phyloP scores from a whole-genome alignment of 2,113 vertebrate genomes.

The Delphinapterus leucas region DNA sequence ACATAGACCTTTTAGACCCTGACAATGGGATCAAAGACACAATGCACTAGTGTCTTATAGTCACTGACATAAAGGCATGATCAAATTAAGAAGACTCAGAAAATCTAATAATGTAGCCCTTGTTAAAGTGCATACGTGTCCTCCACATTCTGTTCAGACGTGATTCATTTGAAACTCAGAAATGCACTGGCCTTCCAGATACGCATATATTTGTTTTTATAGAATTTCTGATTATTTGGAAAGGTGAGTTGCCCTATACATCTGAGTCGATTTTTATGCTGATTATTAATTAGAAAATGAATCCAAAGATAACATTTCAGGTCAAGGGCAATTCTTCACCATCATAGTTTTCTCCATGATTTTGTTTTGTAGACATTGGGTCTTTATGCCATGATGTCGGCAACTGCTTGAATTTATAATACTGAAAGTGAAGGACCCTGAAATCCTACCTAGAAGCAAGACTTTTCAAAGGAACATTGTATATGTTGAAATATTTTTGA shows the following conservation, averaged over 20 bases:
- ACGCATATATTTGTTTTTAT: neutral
- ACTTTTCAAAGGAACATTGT: neutral
- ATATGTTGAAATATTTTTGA: neutral
- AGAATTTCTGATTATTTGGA: neutral
- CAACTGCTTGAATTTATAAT: neutral
- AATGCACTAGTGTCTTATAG: neutral
- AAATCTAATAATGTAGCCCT: neutral
- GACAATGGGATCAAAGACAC: neutral
- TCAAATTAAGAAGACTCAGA: neutral
- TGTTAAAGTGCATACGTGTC: rapidly evolving
- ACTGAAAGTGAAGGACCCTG: neutral
- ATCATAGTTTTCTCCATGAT: neutral
- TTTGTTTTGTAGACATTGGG: neutral
- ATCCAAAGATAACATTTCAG: neutral
- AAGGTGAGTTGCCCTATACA: neutral
- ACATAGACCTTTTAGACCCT: neutral
- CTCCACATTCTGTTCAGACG: neutral
- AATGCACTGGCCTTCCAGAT: neutral
- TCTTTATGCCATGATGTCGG: neutral
- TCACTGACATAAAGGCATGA: neutral
- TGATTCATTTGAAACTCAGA: neutral
- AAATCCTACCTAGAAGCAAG: neutral
- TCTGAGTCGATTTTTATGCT: neutral
- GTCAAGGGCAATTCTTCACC: too few relatives aligned
- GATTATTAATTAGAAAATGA: neutral